Conservation (phyloP, 1,140 invertebrate species). For the Scaptomyza pallida region DNA sequence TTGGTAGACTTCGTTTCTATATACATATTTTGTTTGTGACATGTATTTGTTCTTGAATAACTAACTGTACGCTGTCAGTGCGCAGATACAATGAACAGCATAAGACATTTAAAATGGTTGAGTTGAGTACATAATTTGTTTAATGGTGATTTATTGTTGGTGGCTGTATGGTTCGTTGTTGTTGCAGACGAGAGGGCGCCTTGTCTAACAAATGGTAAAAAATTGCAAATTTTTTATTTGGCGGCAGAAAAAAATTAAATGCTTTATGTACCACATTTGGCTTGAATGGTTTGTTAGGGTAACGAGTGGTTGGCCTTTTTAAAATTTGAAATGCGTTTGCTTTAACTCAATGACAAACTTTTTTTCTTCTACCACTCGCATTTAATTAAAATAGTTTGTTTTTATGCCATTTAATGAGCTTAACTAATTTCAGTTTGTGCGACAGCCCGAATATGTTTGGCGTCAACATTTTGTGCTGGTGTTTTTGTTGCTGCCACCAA, state of each 20-base stretch:
- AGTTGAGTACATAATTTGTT: conserved; percentile 80
- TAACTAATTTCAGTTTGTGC: conserved; percentile 60
- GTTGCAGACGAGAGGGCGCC: conserved; percentile 32
- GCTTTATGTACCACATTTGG: conserved; percentile 47
- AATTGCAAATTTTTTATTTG: conserved; percentile 64
- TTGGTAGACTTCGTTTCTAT: conserved; percentile 1
- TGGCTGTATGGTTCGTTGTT: conserved; percentile 24
- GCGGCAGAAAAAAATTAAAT: conserved; percentile 43
- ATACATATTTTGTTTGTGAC: conserved; percentile 11
- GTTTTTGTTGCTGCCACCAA: not conserved
- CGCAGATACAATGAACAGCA: conserved; percentile 61
- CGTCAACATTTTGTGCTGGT: conserved; percentile 10
- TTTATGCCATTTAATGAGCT: conserved; percentile 60
- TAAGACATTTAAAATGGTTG: conserved; percentile 72
- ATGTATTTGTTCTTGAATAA: conserved; percentile 20
- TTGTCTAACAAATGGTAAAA: conserved; percentile 63
- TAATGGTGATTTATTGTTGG: conserved; percentile 74
- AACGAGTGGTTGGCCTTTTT: not conserved
- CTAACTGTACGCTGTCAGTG: conserved; percentile 8
- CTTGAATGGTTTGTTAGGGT: conserved; percentile 4
- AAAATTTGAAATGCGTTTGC: conserved; percentile 13
- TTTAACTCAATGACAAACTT: conserved; percentile 13
- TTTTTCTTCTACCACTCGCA: no score
- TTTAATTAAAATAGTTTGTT: conserved; percentile 62
- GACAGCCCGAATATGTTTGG: conserved; percentile 52